These are phyloP conservation scores for Sphaeridia pumilis DNA, from an alignment of 2,888 invertebrate genomes.

Conservation along the genomic window DNA sequence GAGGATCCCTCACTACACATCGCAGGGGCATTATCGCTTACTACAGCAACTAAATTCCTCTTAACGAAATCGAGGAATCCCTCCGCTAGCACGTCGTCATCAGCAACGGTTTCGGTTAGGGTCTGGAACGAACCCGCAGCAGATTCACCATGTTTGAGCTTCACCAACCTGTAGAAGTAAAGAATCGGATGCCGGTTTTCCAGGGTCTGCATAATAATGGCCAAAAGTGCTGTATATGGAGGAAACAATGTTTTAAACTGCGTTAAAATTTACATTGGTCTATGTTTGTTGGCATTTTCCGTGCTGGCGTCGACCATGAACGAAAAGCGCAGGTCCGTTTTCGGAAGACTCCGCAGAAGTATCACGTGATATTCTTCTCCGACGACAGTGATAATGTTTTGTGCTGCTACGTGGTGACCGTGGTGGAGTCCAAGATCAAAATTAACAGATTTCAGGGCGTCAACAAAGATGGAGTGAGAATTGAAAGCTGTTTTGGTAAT, in stretches of 20 bases:
- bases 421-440: not conserved
- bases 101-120: not conserved
- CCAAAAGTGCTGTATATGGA: too few species aligned
- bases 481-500: not conserved
- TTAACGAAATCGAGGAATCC: not conserved
- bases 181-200: too few species aligned
- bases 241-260: too few species aligned
- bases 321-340: not conserved
- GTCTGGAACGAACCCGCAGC: not conserved
- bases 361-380: not conserved
- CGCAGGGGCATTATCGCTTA: not conserved
- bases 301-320: not conserved
- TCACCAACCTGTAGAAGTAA: not conserved
- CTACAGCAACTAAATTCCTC: not conserved
- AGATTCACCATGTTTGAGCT: not conserved
- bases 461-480: not conserved
- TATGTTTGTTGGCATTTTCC: not conserved
- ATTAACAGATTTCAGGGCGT: not conserved
- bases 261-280: too few species aligned
- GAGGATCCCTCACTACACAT: not conserved
- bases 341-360: not conserved
- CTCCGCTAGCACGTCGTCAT: not conserved
- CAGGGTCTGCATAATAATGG: too few species aligned
- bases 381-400: not conserved
- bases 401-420: not conserved